Conservation (phyloP, 2,113 vertebrate genomes). For the Heteronetta atricapilla region DNA sequence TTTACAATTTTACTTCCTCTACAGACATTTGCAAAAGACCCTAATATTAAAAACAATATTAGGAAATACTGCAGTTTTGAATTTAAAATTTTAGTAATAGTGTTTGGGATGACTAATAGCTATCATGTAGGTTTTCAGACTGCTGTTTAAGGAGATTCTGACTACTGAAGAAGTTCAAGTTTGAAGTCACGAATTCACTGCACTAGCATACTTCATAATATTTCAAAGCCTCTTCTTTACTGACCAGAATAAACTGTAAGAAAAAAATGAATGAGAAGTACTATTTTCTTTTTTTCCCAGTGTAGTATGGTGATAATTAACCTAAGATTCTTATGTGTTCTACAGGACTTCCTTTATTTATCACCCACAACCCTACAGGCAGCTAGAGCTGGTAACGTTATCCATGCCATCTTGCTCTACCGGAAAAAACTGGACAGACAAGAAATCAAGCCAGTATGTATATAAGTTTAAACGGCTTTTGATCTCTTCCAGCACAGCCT, state of each 20-base stretch:
- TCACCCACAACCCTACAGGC: constrained; percentile 87
- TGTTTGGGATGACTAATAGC: neutral
- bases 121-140: neutral
- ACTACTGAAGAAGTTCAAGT: neutral
- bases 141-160: neutral
- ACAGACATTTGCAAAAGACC: neutral
- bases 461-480: neutral
- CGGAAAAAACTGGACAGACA: constrained; percentile 92
- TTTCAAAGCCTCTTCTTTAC: neutral
- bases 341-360: constrained; percentile 89
- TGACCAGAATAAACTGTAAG: neutral
- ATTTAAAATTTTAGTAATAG: neutral
- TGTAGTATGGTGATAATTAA: neutral
- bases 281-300: neutral
- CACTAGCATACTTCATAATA: neutral
- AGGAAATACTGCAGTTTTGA: neutral
- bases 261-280: neutral
- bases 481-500: neutral
- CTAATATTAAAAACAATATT: neutral
- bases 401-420: constrained; percentile 91
- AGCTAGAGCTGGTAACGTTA: constrained; percentile 92
- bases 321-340: neutral
- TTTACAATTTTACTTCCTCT: too few relatives aligned
- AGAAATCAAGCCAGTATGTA: constrained; percentile 93
- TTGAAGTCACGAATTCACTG: neutral